Evolutionary conservation across 2,888 invertebrate genomes (phyloP), one percentile per base, ranked within the genome.

Genomic region (Ernsta delagoae): DNA sequence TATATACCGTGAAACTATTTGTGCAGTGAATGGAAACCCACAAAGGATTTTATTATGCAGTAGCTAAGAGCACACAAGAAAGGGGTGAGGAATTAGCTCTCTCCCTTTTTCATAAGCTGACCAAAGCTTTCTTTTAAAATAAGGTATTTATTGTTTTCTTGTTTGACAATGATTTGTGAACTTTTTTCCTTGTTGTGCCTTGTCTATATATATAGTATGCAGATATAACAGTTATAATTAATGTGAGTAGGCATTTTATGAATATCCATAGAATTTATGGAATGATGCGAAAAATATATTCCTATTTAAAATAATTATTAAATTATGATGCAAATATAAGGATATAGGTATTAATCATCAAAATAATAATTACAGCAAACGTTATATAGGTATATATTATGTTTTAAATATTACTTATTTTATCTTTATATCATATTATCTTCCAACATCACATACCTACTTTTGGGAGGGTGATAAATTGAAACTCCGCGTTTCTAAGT

Each of bases 21-120:
- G 76, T 72, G 73, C 70, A 73, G 70, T 72, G 70, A 69, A 65
- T 54, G 70, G 75, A 76, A 73, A 57, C 74, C 71, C 78, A 81
- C 82, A 87, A 85, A 87, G 75, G 82, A 81, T 83, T 89, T 89
- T 89, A 90, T 86, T 80, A 80, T 75, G 77, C 86, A 87, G 91
- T 89, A 91, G 91, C 87, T 73, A 72, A 75, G 70, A 74, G 77
- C 77, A 76, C 84, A 83, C 83, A 84, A 82, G 85, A 87, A 88
- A 89, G 84, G 83, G 82, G 78, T 85, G 70, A 68, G 70, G 71
- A 70, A 64, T 68, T 65, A 39, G 70, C 72, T 60, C 70, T 63
- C 64, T 60, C 59, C 53, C 59, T 54, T 60, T 57, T 61, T 59
- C 60, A 41, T 45, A n/a, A 60, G 60, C 60, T 64, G 59, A 59